Evolutionary conservation across 2,113 vertebrate species (phyloP).

Genomic region (Charadrius vociferus): DNA sequence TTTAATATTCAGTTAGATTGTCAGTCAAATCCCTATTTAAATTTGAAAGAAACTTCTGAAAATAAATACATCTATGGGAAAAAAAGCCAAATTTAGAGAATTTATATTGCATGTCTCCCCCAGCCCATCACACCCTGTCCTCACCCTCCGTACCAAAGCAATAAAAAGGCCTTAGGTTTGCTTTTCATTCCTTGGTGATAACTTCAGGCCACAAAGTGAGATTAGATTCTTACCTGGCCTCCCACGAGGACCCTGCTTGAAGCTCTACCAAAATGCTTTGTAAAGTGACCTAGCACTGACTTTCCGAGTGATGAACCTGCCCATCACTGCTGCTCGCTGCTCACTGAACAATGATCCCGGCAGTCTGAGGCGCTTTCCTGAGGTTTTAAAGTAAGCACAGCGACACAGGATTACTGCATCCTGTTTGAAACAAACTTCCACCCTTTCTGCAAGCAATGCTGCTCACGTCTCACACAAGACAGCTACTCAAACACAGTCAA

Average conservation of each 20-base stretch:
- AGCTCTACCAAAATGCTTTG: slow-evolving; percentile 56
- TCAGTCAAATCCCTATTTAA: neutral
- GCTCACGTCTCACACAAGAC: slow-evolving; percentile 68
- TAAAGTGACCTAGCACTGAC: neutral
- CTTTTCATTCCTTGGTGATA: neutral
- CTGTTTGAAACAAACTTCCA: slow-evolving; percentile 46
- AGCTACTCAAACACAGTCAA: slow-evolving; percentile 76
- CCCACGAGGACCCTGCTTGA: slow-evolving; percentile 31
- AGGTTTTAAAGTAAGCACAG: slow-evolving; percentile 60
- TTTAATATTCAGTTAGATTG: slow-evolving; percentile 3
- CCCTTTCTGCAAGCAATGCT: slow-evolving; percentile 57
- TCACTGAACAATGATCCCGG: slow-evolving; percentile 45
- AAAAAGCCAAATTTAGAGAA: neutral
- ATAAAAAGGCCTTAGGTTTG: neutral
- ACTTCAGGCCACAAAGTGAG: neutral
- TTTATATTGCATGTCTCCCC: neutral
- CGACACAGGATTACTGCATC: slow-evolving; percentile 14
- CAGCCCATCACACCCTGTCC: neutral
- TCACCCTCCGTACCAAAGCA: neutral
- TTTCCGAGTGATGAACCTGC: slow-evolving; percentile 37
- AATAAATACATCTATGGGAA: neutral
- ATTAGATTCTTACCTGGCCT: slow-evolving; percentile 65
- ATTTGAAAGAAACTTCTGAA: slow-evolving; percentile 6
- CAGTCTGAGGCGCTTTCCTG: slow-evolving; percentile 35
- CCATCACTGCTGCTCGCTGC: slow-evolving; percentile 17